These are phyloP conservation scores for Drosophila grimshawi DNA, from an alignment of 1,140 invertebrate species.

Conservation along the genomic window DNA sequence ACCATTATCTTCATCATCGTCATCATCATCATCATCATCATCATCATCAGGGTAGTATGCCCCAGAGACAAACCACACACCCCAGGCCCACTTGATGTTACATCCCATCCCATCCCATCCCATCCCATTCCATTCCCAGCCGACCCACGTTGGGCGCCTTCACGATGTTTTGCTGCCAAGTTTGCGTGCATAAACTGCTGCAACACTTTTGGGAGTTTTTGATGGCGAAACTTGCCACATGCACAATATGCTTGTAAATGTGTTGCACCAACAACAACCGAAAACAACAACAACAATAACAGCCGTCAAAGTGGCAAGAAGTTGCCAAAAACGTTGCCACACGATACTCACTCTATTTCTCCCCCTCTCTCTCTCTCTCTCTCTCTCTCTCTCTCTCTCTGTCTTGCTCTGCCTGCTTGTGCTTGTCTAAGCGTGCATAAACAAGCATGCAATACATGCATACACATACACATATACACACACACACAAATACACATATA, in stretches of 20 bases:
- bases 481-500: constrained; percentile 15
- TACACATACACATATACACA: constrained; percentile 17
- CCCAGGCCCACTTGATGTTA: not conserved
- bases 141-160: constrained; percentile 20
- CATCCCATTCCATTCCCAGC: constrained; percentile 2
- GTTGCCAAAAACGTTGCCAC: constrained; percentile 43
- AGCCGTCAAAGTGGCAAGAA: constrained; percentile 35
- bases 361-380: not conserved
- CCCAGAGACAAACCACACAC: constrained; percentile 24
- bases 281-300: not conserved
- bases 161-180: constrained; percentile 48
- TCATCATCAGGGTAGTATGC: constrained; percentile 1
- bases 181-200: constrained; percentile 74
- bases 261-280: constrained; percentile 33
- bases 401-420: constrained; percentile 5
- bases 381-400: not conserved
- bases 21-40: constrained; percentile 16
- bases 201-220: constrained; percentile 72
- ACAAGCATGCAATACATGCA: constrained; percentile 20
- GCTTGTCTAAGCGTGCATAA: constrained; percentile 8
- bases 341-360: constrained; percentile 2
- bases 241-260: constrained; percentile 54
- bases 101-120: not conserved
- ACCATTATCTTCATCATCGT: constrained; percentile 17
- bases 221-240: constrained; percentile 67